Evolutionary conservation across 2,888 invertebrate genomes (phyloP), one percentile per base, ranked within the genome.

Genomic region (Drosophila eohydei): DNA sequence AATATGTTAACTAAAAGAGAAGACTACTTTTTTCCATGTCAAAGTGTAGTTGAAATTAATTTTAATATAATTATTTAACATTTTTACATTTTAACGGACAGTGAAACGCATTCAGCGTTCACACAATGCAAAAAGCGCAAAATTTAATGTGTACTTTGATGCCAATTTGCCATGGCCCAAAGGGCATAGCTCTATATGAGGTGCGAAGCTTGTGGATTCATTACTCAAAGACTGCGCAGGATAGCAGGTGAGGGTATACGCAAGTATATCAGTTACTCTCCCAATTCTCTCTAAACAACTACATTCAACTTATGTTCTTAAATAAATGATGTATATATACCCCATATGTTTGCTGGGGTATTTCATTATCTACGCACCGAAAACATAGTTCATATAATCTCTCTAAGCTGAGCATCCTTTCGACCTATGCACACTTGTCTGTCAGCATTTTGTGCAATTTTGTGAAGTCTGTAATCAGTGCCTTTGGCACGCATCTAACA

Each of bases 391-490:
- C 34, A 4, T 51, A 51, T 34, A 4, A 34, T 36, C 36, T 14
- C 51, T 14, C 36, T 6, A 21, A 50, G 50, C 11, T 12, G 32
- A 16, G 16, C 50, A 16, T 11, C 11, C 12, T 26, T 12, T 44
- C 26, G 21, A 4, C n/a, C 46, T 3, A 30, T 28, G 3, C 8
- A 14, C 11, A 12, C 21, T 21, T 12, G 34, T 8, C 51, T 34
- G 16, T 34, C 50, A 16, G 8, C 21, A 11, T 30, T 32, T 16
- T 32, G 50, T 34, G 50, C 16, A 16, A 14, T 28, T n/a, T 7
- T 9, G n/a, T 4, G 2, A 36, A 26, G 14, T 51, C 34, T 51
- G 51, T 51, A 51, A 51, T 51, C 51, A 51, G 51, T 51, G 51
- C 21, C 2, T 51, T 51, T 34, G 34, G 51, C 21, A 8, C 12